Evolutionary conservation across 2,113 vertebrate genomes (phyloP).

Genomic region (Hassar affinis): DNA sequence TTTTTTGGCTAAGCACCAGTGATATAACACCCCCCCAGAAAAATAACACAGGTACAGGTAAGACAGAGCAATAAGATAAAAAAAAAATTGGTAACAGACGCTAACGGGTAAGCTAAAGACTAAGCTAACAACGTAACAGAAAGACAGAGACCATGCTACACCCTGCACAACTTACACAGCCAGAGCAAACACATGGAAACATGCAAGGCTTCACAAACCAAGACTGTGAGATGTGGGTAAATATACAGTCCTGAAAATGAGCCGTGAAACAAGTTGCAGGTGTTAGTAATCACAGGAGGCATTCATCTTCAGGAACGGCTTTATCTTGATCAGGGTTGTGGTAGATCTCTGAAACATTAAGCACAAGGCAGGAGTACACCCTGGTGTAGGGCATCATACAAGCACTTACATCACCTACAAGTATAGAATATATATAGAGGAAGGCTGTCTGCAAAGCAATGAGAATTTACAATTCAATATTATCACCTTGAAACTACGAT

Average conservation of each 20-base stretch:
- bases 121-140: background rate
- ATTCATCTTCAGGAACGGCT: conserved; percentile 2
- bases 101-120: background rate
- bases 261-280: conserved; percentile 12
- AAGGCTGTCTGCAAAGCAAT: too few relatives aligned
- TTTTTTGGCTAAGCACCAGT: too few relatives aligned
- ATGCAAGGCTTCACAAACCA: background rate
- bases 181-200: background rate
- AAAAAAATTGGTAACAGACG: background rate
- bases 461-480: too few relatives aligned
- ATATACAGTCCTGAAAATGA: background rate
- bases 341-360: background rate
- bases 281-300: background rate
- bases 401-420: background rate
- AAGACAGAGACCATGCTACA: background rate
- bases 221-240: conserved; percentile 6
- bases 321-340: conserved; percentile 13
- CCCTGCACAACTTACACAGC: background rate
- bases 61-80: background rate
- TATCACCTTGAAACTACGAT: too few relatives aligned
- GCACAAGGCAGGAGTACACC: background rate
- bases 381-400: background rate
- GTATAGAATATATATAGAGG: too few relatives aligned
- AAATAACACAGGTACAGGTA: background rate
- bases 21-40: too few relatives aligned